A percentile compares a stretch with the other conserved stretches of the same genome.
Conservation (phyloP, 2,797 vertebrate genomes). For the Lagothrix lagotricha region DNA sequence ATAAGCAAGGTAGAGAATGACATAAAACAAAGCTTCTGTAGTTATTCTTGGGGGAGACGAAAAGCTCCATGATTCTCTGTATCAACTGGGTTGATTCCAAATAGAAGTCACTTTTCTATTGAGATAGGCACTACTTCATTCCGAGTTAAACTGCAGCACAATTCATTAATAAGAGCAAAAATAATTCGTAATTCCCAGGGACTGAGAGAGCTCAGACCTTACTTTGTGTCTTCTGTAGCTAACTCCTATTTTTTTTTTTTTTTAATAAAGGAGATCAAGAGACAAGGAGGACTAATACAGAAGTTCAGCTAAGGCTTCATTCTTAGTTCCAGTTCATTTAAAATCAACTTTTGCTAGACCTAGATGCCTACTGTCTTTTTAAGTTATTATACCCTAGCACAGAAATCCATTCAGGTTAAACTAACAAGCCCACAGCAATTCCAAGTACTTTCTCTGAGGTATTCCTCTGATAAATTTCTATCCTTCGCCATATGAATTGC, state of each 20-base stretch:
- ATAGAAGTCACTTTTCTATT: neutral
- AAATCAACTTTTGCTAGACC: constrained; percentile 2
- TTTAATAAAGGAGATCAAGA: neutral
- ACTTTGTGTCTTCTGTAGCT: neutral
- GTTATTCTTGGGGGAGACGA: neutral
- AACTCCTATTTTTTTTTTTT: neutral
- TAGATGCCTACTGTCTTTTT: neutral
- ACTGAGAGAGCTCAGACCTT: neutral
- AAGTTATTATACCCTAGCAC: constrained; percentile 6
- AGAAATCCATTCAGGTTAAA: constrained; percentile 31
- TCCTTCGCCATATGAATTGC: neutral
- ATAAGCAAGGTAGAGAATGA: neutral
- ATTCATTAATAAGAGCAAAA: neutral
- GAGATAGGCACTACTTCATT: neutral
- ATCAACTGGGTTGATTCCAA: neutral
- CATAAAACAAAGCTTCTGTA: neutral
- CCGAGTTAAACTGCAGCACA: neutral
- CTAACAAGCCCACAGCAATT: neutral
- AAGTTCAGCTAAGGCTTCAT: neutral
- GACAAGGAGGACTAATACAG: neutral
- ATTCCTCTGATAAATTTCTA: neutral
- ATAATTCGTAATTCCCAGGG: neutral
- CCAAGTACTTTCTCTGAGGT: neutral
- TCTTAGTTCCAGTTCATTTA: neutral
- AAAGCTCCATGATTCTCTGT: neutral